phyloP scores from a whole-genome alignment of 2,113 vertebrate genomes.

The Pangasianodon gigas region DNA sequence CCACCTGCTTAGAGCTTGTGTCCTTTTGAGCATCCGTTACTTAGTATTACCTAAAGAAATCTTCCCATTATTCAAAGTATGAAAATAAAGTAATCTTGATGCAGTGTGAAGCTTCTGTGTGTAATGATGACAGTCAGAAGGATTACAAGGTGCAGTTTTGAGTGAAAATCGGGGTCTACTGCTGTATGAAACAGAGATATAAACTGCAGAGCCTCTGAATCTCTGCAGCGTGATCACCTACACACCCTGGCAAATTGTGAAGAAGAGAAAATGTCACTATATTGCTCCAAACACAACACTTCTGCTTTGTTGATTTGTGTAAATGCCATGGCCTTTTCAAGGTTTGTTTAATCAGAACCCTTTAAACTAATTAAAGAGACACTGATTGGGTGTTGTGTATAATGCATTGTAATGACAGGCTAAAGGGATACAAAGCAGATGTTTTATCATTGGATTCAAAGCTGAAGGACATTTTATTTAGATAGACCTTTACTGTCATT shows the following conservation, averaged over 20 bases:
- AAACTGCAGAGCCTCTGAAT: background rate
- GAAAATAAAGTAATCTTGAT: background rate
- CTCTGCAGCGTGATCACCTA: background rate
- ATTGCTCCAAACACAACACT: background rate
- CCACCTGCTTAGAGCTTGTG: background rate
- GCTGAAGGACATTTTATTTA: background rate
- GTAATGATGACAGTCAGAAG: background rate
- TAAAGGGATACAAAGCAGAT: background rate
- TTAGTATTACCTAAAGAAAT: background rate
- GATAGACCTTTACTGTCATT: too few relatives aligned
- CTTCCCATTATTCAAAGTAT: background rate
- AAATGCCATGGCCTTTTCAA: conserved; percentile 2
- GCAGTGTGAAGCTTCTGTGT: background rate
- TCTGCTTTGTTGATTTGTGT: background rate
- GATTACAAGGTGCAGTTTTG: background rate
- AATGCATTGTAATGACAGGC: background rate
- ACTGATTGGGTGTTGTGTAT: background rate
- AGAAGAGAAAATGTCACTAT: background rate
- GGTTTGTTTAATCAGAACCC: conserved; percentile 5
- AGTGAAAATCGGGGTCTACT: background rate
- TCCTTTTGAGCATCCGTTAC: background rate
- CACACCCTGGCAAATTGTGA: background rate
- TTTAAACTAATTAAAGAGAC: background rate
- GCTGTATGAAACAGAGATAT: background rate
- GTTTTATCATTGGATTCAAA: background rate